Evolutionary conservation across 30 jellyfish, hydroid and myxozoan genomes (phyloP), one percentile per base, ranked within the genome.

Genomic region (Chrysaora quinquecirrha): DNA sequence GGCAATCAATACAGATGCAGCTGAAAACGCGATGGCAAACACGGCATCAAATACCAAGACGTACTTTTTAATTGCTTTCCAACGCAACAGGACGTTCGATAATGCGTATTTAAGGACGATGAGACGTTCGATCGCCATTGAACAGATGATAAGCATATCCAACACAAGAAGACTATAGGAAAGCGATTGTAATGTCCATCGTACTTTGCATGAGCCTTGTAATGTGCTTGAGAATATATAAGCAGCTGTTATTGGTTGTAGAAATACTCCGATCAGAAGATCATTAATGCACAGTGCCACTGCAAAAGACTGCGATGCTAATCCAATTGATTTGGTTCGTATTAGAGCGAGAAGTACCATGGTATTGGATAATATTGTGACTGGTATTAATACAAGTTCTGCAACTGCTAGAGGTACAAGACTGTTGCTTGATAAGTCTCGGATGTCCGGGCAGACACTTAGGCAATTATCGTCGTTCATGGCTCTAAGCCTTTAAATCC

Each of bases 71-170:
- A 48, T 0, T 3, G 81, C 74, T 48, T 63, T 61, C 89, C 89
- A 79, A 28, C 76, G 89, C 63, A 35, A 65, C 20, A 33, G 49
- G n/a, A 25, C 16, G 30, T 65, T 61, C 30, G 16, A 25, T 78
- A 79, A 58, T 18, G 80, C 75, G 30, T 79, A 65, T 49, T 48
- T 79, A 23, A 79, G 21, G 18, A 64, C 89, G 66, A 79, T 79
- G 16, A 63, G 71, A 30, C 89, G 25, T 48, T 79, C 89, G 2
- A 79, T 34, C 6, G 80, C 89, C 81, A 79, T 79, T 16, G 82
- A 23, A 11, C 75, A n/a, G n/a, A 79, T 30, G 11, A 79, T 35
- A 30, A 65, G 48, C 54, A 65, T 30, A 19, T 79, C 89, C 62
- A 79, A 27, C 27, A 71, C 18, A 0, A 65, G 32, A 1, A 34